These are phyloP conservation scores for Octonoba sinensis DNA, from an alignment of 2,888 invertebrate species.

Conservation along the genomic window DNA sequence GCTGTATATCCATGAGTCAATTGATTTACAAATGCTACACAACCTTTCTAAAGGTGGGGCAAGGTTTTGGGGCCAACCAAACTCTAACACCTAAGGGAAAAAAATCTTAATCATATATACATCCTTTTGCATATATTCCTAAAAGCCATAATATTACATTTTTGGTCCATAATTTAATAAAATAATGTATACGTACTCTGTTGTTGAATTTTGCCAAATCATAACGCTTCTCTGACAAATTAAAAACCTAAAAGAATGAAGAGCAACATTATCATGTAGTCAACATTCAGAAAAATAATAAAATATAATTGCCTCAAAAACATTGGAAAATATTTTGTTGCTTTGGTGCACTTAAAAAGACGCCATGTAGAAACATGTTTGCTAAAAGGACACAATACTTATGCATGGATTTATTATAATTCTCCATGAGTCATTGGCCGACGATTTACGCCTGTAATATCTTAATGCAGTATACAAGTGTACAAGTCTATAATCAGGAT, in stretches of 20 bases:
- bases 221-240: slow-evolving; percentile 80
- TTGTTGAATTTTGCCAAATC: slow-evolving; percentile 80
- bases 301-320: too few species aligned
- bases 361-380: too few species aligned
- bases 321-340: too few species aligned
- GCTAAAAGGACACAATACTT: too few species aligned
- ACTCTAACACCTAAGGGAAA: slow-evolving; percentile 75
- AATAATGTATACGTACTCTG: slow-evolving; percentile 67
- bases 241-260: slow-evolving; percentile 81
- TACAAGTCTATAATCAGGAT: too few species aligned
- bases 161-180: background rate
- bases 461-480: too few species aligned
- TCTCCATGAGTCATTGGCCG: too few species aligned
- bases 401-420: too few species aligned
- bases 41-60: slow-evolving; percentile 90
- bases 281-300: too few species aligned
- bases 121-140: background rate
- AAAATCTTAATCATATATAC: background rate
- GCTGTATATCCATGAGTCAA: slow-evolving; percentile 90
- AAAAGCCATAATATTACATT: background rate
- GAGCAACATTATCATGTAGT: background rate
- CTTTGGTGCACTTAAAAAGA: too few species aligned
- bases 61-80: slow-evolving; percentile 87
- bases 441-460: too few species aligned
- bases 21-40: slow-evolving; percentile 92